Evolutionary conservation across 2,797 vertebrate genomes (phyloP).

Genomic region (Acropternis orthonyx): DNA sequence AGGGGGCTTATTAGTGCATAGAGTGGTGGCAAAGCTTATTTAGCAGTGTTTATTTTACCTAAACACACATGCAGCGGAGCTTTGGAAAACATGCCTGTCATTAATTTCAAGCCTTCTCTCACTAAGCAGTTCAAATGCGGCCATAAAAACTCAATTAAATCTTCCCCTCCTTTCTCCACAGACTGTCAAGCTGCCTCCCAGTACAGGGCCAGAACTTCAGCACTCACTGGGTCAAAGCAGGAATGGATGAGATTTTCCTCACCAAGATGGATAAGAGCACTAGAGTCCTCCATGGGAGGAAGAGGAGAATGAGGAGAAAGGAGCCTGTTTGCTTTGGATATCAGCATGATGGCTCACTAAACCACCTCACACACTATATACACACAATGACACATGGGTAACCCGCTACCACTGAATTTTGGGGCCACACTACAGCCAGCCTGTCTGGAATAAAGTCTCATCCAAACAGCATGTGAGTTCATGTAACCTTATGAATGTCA

Average conservation of each 20-base stretch:
- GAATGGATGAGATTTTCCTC: not conserved
- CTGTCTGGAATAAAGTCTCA: not conserved
- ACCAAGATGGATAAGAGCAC: fast-evolving
- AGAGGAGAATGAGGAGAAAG: not conserved
- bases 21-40: slow-evolving; percentile 21
- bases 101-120: not conserved
- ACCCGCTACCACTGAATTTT: not conserved
- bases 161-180: not conserved
- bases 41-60: slow-evolving; percentile 36
- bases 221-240: not conserved
- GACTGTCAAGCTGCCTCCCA: not conserved
- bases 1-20: not conserved
- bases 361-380: not conserved
- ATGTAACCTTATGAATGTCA: fast-evolving
- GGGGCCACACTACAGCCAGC: fast-evolving
- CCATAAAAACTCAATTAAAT: slow-evolving; percentile 9
- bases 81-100: not conserved
- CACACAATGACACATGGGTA: fast-evolving
- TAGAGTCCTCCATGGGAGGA: not conserved
- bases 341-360: not conserved
- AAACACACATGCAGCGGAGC: not conserved
- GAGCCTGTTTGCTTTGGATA: not conserved
- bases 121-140: not conserved
- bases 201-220: not conserved
- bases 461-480: not conserved